A percentile compares a stretch with the other conserved stretches of the same genome.
Conservation (phyloP, 2,113 vertebrate species). For the Malurus alboscapulatus region DNA sequence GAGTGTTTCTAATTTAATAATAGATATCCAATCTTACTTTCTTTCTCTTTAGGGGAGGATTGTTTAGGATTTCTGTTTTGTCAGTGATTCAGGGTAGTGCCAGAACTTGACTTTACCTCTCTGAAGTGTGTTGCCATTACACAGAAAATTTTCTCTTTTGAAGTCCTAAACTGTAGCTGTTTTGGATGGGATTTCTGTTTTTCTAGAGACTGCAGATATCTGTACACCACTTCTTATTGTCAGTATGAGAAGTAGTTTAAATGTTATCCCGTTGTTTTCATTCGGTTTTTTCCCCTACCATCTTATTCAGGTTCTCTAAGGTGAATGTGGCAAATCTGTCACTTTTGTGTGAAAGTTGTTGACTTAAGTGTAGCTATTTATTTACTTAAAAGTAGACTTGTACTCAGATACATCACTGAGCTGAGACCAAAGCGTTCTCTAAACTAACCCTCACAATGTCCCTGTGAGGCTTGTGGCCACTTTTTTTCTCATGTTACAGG, state of each 20-base stretch:
- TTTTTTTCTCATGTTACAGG: background rate
- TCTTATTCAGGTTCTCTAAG: background rate
- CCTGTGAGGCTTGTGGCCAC: background rate
- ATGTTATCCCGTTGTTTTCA: background rate
- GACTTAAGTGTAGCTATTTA: slow-evolving; percentile 3
- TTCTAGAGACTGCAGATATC: background rate
- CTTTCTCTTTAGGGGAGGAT: background rate
- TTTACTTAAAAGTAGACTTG: background rate
- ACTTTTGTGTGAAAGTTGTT: background rate
- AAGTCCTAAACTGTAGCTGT: background rate
- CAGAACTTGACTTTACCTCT: background rate
- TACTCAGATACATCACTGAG: background rate
- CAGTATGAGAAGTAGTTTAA: background rate
- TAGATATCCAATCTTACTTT: background rate
- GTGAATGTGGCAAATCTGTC: background rate
- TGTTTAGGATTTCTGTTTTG: background rate
- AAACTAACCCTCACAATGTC: background rate
- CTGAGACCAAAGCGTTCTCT: background rate
- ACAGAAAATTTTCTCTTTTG: background rate
- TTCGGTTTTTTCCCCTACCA: background rate
- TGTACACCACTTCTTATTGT: background rate
- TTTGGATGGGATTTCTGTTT: background rate
- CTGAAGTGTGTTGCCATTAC: background rate
- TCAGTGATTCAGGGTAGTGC: background rate
- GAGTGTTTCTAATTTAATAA: background rate